phyloP scores from a whole-genome alignment of 92 coral and sea anemone species.

The Palythoa grandis region DNA sequence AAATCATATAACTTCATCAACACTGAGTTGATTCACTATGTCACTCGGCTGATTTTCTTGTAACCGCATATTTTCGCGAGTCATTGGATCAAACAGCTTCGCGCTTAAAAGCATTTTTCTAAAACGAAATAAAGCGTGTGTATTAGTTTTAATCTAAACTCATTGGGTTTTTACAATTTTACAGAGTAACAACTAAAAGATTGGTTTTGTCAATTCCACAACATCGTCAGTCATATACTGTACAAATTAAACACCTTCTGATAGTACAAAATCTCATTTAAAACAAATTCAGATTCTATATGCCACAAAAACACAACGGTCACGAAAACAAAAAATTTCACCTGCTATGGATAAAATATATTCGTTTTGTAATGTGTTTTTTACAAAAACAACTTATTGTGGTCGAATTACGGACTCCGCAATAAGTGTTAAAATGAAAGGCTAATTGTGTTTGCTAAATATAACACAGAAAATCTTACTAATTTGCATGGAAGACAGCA shows the following conservation, averaged over 20 bases:
- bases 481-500: constrained; percentile 6
- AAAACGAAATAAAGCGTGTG: too few species aligned
- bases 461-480: neutral
- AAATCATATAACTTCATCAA: too few species aligned
- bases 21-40: too few species aligned
- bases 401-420: neutral
- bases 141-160: too few species aligned
- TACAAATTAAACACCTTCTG: neutral
- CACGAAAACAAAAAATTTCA: neutral
- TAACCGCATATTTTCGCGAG: too few species aligned
- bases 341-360: neutral
- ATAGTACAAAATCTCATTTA: neutral
- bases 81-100: too few species aligned
- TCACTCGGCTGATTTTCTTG: too few species aligned
- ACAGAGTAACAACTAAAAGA: neutral
- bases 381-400: neutral
- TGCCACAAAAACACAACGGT: neutral
- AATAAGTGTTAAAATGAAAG: constrained; percentile 9
- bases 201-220: neutral
- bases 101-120: too few species aligned
- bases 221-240: neutral
- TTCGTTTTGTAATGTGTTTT: neutral
- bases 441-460: neutral
- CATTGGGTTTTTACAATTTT: too few species aligned
- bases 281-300: neutral